Percentiles rank a stretch among this genome's conserved stretches.
Conservation (phyloP, 2,797 vertebrate species). For the Scolopax rusticola region DNA sequence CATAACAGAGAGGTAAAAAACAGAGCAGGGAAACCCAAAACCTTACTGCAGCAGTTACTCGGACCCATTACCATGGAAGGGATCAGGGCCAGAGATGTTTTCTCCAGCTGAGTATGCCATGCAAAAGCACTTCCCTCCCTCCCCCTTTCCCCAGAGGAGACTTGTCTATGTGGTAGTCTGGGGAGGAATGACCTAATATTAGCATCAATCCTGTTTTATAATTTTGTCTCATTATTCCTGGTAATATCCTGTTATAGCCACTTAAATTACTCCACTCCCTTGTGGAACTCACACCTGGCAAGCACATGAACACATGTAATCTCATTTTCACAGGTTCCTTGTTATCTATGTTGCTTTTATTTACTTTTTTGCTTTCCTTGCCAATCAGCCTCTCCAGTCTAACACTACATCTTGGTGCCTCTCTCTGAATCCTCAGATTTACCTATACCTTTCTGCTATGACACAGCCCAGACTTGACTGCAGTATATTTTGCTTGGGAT, state of each 20-base stretch:
- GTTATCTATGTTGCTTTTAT: not conserved
- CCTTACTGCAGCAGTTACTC: not conserved
- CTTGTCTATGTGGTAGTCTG: not conserved
- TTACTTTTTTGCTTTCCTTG: not conserved
- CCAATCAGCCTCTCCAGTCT: not conserved
- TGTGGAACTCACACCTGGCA: not conserved
- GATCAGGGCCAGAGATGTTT: not conserved
- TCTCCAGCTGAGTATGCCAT: not conserved
- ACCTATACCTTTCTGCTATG: conserved; percentile 3
- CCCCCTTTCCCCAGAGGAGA: not conserved
- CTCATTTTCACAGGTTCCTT: not conserved
- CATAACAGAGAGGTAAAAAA: not conserved
- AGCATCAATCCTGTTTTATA: not conserved
- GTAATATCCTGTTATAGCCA: not conserved
- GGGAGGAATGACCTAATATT: not conserved
- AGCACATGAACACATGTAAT: not conserved
- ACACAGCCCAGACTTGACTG: not conserved
- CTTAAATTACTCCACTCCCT: not conserved
- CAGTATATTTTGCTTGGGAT: conserved; percentile 27
- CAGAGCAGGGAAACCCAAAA: not conserved
- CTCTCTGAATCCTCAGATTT: not conserved
- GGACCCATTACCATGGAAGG: not conserved
- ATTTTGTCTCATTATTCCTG: not conserved
- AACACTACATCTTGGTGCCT: not conserved
- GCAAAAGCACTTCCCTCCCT: not conserved